Percentiles rank a stretch among this genome's conserved stretches.
These are phyloP conservation scores for Bovichtus diacanthus DNA, from an alignment of 2,797 vertebrate genomes.

Conservation along the genomic window DNA sequence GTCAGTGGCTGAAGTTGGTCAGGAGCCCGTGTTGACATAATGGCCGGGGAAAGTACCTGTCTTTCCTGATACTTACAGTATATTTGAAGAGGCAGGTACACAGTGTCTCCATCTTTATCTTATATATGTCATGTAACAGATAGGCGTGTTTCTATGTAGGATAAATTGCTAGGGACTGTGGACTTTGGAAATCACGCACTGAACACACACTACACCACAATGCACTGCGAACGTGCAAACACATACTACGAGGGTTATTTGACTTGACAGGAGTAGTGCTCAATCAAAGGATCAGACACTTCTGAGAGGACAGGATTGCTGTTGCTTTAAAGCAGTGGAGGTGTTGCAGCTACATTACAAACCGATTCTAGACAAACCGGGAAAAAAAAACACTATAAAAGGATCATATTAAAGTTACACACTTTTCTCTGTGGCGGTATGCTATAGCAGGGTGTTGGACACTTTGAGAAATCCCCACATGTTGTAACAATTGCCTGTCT, in stretches of 20 bases:
- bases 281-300: not conserved
- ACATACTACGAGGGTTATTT: not conserved
- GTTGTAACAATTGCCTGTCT: constrained; percentile 24
- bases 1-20: constrained; percentile 63
- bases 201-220: not conserved
- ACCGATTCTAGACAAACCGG: not conserved
- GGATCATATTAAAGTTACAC: not conserved
- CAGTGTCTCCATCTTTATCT: constrained; percentile 28
- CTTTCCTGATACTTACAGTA: constrained; percentile 42
- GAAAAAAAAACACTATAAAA: not conserved
- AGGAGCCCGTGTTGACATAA: constrained; percentile 65
- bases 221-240: constrained; percentile 8
- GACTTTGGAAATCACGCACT: constrained; percentile 45
- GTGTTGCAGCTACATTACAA: not conserved
- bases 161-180: constrained; percentile 13
- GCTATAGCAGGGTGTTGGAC: not conserved
- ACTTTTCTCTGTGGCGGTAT: not conserved
- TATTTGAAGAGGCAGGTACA: constrained; percentile 34
- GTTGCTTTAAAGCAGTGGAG: not conserved
- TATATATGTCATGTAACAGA: constrained; percentile 13
- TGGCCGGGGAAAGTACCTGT: constrained; percentile 79
- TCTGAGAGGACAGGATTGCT: not conserved
- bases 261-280: not conserved
- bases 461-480: constrained; percentile 39
- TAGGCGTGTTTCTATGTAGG: constrained; percentile 20